phyloP scores from a whole-genome alignment of 2,888 invertebrate genomes.

The Xestia c-nigrum region DNA sequence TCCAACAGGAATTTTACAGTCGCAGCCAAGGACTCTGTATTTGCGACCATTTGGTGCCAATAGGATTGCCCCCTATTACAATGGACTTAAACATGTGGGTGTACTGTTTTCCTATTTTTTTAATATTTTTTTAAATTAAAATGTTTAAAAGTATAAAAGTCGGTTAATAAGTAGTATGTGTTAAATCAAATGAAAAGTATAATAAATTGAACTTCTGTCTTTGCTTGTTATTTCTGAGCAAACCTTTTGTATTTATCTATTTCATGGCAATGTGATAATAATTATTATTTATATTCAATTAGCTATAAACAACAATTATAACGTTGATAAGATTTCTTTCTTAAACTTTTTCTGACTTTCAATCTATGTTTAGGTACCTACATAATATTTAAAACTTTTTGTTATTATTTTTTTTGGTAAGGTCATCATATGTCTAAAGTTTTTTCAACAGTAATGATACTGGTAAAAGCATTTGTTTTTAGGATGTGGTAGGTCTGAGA shows the following conservation, averaged over 20 bases:
- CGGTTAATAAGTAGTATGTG: no score
- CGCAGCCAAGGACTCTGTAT: no score
- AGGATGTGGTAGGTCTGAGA: no score
- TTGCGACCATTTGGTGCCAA: no score
- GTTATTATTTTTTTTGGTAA: not conserved
- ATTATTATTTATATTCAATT: slow-evolving; percentile 19
- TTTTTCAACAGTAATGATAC: not conserved
- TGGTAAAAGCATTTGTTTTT: not conserved
- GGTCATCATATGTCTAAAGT: not conserved
- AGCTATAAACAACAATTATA: slow-evolving; percentile 4
- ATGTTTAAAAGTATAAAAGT: no score
- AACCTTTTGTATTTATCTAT: not conserved
- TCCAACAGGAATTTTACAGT: no score
- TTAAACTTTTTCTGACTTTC: slow-evolving; percentile 12
- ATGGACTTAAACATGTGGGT: no score
- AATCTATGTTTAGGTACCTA: not conserved
- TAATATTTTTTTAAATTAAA: no score
- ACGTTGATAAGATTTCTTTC: slow-evolving; percentile 12
- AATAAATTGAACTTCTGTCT: not conserved
- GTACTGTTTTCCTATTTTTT: no score
- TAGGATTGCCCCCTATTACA: no score
- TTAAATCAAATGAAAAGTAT: no score
- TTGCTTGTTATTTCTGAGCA: not conserved
- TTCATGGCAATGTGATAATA: not conserved
- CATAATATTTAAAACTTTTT: no score